These are phyloP conservation scores for Augiades crinisus DNA, from an alignment of 2,888 invertebrate genomes.

Conservation along the genomic window DNA sequence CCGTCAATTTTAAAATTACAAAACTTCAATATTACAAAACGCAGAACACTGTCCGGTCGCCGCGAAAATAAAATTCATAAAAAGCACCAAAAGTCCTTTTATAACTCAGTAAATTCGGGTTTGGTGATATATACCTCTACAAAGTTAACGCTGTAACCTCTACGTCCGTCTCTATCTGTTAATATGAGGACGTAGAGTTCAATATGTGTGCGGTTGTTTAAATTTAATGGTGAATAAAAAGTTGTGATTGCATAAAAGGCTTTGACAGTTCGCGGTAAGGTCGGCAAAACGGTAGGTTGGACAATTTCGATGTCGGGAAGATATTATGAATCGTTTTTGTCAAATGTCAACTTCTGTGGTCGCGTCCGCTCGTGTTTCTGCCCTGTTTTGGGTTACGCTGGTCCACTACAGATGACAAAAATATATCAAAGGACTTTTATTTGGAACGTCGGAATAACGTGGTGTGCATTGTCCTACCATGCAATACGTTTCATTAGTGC, in stretches of 20 bases:
- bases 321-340: constrained; percentile 73
- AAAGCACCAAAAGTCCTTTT: constrained; percentile 55
- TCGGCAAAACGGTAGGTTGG: constrained; percentile 74
- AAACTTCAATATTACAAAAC: constrained; percentile 40
- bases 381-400: constrained; percentile 39
- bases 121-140: constrained; percentile 65
- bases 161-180: constrained; percentile 23
- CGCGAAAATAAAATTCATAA: constrained; percentile 40
- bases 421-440: no score
- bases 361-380: constrained; percentile 51
- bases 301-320: constrained; percentile 68
- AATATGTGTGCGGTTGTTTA: constrained; percentile 29
- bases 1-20: constrained; percentile 34
- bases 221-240: constrained; percentile 28
- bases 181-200: constrained; percentile 25
- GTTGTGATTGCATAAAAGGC: constrained; percentile 54
- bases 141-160: constrained; percentile 26
- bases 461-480: no score
- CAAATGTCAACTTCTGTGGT: constrained; percentile 79
- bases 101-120: constrained; percentile 69
- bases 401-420: constrained; percentile 20
- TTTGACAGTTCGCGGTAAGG: constrained; percentile 78
- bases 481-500: no score
- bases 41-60: constrained; percentile 37
- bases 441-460: no score